Conservation (phyloP, 2,797 vertebrate genomes). For the Chiloscyllium punctatum region DNA sequence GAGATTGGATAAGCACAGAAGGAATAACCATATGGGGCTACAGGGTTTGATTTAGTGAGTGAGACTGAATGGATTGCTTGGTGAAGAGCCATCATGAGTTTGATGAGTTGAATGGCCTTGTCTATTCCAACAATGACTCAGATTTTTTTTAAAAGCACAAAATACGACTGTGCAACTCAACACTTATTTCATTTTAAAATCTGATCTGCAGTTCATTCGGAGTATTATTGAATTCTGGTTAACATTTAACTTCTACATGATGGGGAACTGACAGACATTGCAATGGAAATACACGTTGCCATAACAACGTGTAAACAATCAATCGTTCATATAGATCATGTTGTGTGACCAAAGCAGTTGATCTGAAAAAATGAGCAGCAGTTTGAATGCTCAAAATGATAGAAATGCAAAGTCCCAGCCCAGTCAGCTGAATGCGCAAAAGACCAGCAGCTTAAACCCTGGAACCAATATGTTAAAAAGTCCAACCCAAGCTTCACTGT, state of each 20-base stretch:
- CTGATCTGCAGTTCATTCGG: neutral
- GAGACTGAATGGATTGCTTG: neutral
- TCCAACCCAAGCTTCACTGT: neutral
- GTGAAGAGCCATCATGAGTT: neutral
- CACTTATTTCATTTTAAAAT: neutral
- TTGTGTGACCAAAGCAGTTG: neutral
- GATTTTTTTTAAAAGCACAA: neutral
- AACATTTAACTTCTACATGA: slow-evolving; percentile 20
- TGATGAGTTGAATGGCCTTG: neutral
- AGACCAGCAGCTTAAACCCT: neutral
- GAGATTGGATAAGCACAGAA: neutral
- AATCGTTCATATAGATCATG: neutral
- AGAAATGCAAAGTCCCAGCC: neutral
- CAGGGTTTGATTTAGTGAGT: neutral
- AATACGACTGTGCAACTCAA: neutral
- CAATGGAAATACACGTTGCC: neutral
- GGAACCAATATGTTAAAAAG: neutral
- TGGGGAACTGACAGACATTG: slow-evolving; percentile 22
- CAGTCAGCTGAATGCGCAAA: neutral
- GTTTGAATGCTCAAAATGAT: neutral
- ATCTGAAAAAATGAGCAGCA: slow-evolving; percentile 2
- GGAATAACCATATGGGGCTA: neutral
- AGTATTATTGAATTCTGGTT: slow-evolving; percentile 15
- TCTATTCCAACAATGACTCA: neutral
- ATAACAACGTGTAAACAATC: slow-evolving; percentile 32